Base-by-base conservation (phyloP, 2,888 invertebrate genomes). In the Drosophila demipolita region DNA sequence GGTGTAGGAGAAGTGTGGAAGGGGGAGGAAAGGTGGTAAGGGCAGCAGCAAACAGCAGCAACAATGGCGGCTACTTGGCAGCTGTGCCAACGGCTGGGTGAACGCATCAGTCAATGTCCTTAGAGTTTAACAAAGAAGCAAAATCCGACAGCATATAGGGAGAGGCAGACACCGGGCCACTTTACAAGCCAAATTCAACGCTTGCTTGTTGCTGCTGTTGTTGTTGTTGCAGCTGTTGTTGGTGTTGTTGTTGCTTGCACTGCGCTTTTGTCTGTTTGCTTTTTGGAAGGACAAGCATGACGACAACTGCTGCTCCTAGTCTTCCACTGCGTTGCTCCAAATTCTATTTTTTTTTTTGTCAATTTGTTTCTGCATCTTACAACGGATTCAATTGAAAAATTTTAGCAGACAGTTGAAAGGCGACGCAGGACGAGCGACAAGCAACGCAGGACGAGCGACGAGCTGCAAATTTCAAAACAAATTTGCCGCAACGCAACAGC, bases 31-130 rank as follows among this genome's bases (percentile, higher is more conserved):
- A 1, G 26, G 45, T 8, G 7, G 7, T 23, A 2, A 23, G 12
- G 7, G 29, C 29, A 35, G 55, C 54, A 58, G 64, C 66, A 55
- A 67, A 62, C 64, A 74, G 57, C 64, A 72, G 62, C 81, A 78
- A 80, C 78, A 75, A 78, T 75, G 77, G 68, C 71, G 77, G 67
- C 80, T 74, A 80, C 73, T 80, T 87, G 82, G 80, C 79, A 89
- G 88, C 86, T 77, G 85, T 80, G 80, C 83, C 83, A 85, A 64
- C 60, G 83, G 78, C 82, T 84, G 78, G 78, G 81, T 80, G 66
- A 86, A 87, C 87, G 88, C 89, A 90, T 90, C 90, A 89, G 90
- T 90, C 90, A 90, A 89, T 82, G 90, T 90, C 91, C 91, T 90
- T 78, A 83, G 65, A 70, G 74, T 74, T 77, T 72, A 89, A 86